Conservation (phyloP, 2,113 vertebrate genomes). For the Gallinago jamesoni region DNA sequence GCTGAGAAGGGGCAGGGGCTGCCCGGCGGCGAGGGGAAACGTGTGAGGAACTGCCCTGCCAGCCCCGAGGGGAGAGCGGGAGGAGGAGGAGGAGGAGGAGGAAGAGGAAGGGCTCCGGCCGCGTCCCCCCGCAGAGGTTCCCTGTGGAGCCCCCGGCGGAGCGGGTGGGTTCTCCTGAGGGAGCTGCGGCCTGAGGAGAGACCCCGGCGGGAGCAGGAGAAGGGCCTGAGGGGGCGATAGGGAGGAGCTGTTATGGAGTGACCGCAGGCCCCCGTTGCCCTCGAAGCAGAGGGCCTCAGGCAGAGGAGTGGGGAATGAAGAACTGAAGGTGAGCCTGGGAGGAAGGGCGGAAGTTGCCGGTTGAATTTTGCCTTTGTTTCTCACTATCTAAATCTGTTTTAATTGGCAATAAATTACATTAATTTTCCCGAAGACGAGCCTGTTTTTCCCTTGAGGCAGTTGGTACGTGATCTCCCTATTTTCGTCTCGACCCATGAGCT, state of each 20-base stretch:
- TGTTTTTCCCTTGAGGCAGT: neutral
- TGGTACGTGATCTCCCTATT: fast-evolving
- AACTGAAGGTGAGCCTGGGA: neutral
- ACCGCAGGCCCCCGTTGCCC: fast-evolving
- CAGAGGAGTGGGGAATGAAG: fast-evolving
- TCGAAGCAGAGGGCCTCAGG: fast-evolving
- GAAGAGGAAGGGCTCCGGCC: neutral
- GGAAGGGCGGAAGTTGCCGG: fast-evolving
- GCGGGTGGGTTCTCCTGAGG: neutral
- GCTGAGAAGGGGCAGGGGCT: fast-evolving
- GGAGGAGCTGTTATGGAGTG: too few relatives aligned
- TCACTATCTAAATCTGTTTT: neutral
- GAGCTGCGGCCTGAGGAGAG: neutral
- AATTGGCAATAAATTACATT: neutral
- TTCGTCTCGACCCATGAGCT: neutral
- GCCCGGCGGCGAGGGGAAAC: too few relatives aligned
- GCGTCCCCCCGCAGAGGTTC: too few relatives aligned
- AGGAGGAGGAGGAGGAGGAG: too few relatives aligned
- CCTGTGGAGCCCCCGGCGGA: neutral
- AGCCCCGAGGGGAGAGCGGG: fast-evolving
- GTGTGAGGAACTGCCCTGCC: fast-evolving
- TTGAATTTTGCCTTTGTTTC: neutral
- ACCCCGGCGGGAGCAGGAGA: too few relatives aligned
- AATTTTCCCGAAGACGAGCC: neutral
- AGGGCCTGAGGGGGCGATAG: fast-evolving